Percentiles rank a stretch among this genome's conserved stretches.
These are phyloP conservation scores for Mystacides longicornis DNA, from an alignment of 2,888 invertebrate species.

Conservation along the genomic window DNA sequence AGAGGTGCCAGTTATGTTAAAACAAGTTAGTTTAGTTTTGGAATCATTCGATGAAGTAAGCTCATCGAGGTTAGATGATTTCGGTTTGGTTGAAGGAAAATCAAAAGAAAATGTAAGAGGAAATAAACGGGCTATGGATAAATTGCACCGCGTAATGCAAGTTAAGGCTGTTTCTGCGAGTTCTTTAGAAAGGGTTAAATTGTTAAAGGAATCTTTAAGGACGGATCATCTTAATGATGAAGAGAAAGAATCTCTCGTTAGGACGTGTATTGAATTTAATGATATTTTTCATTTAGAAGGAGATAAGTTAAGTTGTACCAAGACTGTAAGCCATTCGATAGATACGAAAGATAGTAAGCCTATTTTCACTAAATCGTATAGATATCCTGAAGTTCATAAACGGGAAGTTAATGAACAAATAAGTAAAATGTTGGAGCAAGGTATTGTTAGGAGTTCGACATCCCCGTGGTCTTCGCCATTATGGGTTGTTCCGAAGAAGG, in stretches of 20 bases:
- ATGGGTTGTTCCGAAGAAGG: constrained; percentile 22
- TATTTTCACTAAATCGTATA: constrained; percentile 28
- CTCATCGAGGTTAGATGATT: background rate
- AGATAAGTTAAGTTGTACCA: constrained; percentile 27
- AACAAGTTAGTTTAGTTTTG: background rate
- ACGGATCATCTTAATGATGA: constrained; percentile 27
- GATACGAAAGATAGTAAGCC: constrained; percentile 25
- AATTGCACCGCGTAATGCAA: background rate
- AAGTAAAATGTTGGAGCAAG: constrained; percentile 26
- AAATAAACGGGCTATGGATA: background rate
- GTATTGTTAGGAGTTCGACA: constrained; percentile 27
- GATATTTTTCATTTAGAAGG: constrained; percentile 27
- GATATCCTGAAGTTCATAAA: constrained; percentile 30
- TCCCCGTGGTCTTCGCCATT: constrained; percentile 23
- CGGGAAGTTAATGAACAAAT: constrained; percentile 29
- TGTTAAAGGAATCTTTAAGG: background rate
- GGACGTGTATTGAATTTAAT: constrained; percentile 22
- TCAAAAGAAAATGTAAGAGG: no score
- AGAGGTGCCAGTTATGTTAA: background rate
- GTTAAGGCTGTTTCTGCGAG: background rate
- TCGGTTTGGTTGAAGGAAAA: no score
- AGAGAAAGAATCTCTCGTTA: constrained; percentile 27
- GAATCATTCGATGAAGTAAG: background rate
- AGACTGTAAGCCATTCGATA: constrained; percentile 27
- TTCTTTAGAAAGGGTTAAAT: background rate